phyloP scores from a whole-genome alignment of 2,888 invertebrate genomes.

The Dryococelus australis region DNA sequence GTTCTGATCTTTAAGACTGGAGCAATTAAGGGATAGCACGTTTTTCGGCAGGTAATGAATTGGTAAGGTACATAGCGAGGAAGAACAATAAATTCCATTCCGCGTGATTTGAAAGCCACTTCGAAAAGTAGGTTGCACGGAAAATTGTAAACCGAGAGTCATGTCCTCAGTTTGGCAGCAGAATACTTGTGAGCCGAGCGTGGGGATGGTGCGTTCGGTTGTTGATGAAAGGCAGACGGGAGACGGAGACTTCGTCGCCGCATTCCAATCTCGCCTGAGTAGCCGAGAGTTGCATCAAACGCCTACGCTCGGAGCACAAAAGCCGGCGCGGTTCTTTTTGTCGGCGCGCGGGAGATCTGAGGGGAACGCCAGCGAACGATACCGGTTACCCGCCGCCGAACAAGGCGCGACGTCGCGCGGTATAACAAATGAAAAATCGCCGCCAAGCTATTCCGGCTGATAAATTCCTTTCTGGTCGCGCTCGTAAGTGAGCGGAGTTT shows the following conservation, averaged over 20 bases:
- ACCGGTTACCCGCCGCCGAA: background rate
- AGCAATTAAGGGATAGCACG: too few relatives aligned
- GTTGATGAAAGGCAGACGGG: too few relatives aligned
- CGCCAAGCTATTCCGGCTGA: background rate
- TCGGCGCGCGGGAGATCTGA: background rate
- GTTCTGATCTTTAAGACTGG: too few relatives aligned
- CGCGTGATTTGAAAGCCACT: too few relatives aligned
- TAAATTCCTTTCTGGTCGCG: conserved; percentile 16
- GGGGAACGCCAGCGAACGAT: background rate
- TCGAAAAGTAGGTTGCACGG: background rate
- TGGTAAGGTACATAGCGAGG: too few relatives aligned
- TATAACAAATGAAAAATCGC: background rate
- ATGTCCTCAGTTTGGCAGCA: background rate
- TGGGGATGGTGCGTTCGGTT: too few relatives aligned
- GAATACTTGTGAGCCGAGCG: background rate
- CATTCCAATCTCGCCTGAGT: background rate
- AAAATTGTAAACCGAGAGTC: background rate
- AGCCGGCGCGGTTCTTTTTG: background rate
- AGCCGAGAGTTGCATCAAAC: background rate
- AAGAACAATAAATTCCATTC: too few relatives aligned
- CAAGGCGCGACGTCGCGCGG: background rate
- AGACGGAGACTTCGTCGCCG: background rate
- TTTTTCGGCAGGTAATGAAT: too few relatives aligned
- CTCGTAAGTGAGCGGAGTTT: background rate
- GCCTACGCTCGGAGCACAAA: background rate